phyloP scores from a whole-genome alignment of 2,888 invertebrate species.

The Blastobasis lacticolella region DNA sequence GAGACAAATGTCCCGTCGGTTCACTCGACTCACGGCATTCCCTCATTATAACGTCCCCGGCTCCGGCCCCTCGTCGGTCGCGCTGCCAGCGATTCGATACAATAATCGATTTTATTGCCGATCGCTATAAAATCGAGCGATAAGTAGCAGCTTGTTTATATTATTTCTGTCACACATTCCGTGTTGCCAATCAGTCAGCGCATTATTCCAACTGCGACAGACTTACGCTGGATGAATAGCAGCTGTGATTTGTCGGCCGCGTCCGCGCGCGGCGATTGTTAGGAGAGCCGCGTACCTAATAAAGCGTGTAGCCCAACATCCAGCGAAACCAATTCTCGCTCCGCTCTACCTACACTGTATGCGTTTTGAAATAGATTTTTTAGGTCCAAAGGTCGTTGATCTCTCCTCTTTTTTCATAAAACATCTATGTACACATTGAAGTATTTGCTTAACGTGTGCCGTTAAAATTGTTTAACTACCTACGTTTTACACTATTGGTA shows the following conservation, averaged over 20 bases:
- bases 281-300: conserved; percentile 25
- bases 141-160: conserved; percentile 38
- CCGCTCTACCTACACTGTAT: conserved; percentile 22
- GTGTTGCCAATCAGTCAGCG: conserved; percentile 46
- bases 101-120: conserved; percentile 62
- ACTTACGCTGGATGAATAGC: conserved; percentile 32
- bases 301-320: background rate
- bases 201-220: conserved; percentile 39
- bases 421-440: no score
- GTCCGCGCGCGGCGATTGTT: conserved; percentile 18
- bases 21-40: conserved; percentile 46
- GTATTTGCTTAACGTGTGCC: conserved; percentile 9
- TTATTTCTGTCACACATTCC: conserved; percentile 41
- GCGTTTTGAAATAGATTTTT: conserved; percentile 35
- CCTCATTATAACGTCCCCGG: conserved; percentile 58
- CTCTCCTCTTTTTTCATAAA: conserved; percentile 17
- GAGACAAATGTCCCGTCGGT: conserved; percentile 56
- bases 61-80: conserved; percentile 13
- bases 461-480: background rate
- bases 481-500: background rate
- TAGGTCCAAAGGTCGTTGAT: conserved; percentile 30
- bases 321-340: conserved; percentile 32
- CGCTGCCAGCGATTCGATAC: conserved; percentile 29
- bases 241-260: conserved; percentile 35
- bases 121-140: conserved; percentile 49